phyloP scores from a whole-genome alignment of 1,140 invertebrate genomes.

The Drosophila repleta region DNA sequence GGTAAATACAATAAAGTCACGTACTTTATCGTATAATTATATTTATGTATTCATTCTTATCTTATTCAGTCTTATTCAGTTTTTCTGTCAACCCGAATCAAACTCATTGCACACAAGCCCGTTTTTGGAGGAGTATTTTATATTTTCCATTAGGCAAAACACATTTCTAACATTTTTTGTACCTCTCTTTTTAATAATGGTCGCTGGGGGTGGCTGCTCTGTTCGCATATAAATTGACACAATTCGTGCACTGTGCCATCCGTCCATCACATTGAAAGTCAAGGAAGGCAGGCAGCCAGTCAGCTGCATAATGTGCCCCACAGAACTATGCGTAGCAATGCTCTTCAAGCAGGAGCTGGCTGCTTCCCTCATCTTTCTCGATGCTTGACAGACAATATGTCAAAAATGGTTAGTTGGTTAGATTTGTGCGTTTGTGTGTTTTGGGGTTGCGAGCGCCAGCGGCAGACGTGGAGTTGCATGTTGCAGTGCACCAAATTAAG shows the following conservation, averaged over 20 bases:
- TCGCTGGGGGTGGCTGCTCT: neutral
- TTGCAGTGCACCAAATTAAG: conserved; percentile 30
- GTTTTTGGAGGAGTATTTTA: neutral
- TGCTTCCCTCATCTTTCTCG: conserved; percentile 1
- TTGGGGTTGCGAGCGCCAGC: conserved; percentile 13
- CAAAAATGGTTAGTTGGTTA: conserved; percentile 42
- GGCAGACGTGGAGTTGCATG: conserved; percentile 5
- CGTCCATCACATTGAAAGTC: conserved; percentile 46
- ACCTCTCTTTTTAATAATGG: conserved; percentile 39
- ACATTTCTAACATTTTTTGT: neutral
- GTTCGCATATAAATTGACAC: conserved; percentile 64
- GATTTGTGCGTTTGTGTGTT: conserved; percentile 32
- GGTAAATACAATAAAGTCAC: too few species aligned
- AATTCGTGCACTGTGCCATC: conserved; percentile 42
- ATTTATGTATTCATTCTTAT: too few species aligned
- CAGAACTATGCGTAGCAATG: conserved; percentile 28
- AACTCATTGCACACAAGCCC: neutral
- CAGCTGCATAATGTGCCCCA: conserved; percentile 19
- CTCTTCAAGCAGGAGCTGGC: neutral
- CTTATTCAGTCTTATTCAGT: too few species aligned
- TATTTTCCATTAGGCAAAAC: neutral
- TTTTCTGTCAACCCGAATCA: too few species aligned
- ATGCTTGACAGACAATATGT: conserved; percentile 42
- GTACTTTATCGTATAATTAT: too few species aligned
- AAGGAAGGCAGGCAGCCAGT: conserved; percentile 34